A percentile compares a stretch with the other conserved stretches of the same genome.
Conservation (phyloP, 2,797 vertebrate species). For the Danio jaintianensis region DNA sequence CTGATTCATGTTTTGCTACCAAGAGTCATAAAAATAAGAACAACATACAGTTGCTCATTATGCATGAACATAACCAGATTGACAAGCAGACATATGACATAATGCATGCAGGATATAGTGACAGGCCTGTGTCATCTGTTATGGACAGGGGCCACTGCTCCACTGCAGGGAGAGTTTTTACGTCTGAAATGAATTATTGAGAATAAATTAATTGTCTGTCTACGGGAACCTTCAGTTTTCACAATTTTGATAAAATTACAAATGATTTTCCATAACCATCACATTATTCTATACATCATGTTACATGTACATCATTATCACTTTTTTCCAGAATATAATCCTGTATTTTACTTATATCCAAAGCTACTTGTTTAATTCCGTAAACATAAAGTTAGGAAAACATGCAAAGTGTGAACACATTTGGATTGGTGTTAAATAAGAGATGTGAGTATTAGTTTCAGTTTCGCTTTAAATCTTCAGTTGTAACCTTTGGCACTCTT, state of each 20-base stretch:
- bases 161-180: not conserved
- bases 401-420: too few species aligned
- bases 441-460: too few species aligned
- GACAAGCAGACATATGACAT: conserved; percentile 37
- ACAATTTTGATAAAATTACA: not conserved
- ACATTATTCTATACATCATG: not conserved
- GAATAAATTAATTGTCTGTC: not conserved
- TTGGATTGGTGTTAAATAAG: too few species aligned
- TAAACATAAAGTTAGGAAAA: too few species aligned
- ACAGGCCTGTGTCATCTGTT: conserved; percentile 6
- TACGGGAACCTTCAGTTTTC: not conserved
- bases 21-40: conserved; percentile 17
- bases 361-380: too few species aligned
- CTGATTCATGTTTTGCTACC: conserved; percentile 44
- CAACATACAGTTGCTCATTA: conserved; percentile 16
- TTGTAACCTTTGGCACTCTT: too few species aligned
- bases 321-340: too few species aligned
- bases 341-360: too few species aligned
- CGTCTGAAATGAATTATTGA: not conserved
- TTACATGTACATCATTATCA: too few species aligned
- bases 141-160: not conserved
- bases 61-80: conserved; percentile 39
- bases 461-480: too few species aligned
- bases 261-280: too few species aligned
- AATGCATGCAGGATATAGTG: conserved; percentile 19